Evolutionary conservation across 1,140 invertebrate species (phyloP).

Genomic region (Bombus vancouverensis): DNA sequence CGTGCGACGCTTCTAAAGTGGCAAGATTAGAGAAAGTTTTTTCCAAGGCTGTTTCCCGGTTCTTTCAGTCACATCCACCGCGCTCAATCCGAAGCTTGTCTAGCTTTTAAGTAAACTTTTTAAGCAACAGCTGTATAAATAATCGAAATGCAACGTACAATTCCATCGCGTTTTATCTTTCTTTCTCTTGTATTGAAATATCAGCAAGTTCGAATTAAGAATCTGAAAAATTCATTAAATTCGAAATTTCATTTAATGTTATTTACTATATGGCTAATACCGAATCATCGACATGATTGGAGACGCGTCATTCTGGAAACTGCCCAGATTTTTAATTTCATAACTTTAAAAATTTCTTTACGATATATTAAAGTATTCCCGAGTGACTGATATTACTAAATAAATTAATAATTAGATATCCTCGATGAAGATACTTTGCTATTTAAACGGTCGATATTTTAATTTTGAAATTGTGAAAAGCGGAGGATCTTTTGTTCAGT

Average conservation of each 20-base stretch:
- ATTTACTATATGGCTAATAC: no score
- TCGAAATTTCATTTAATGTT: not conserved
- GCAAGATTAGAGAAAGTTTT: slow-evolving; percentile 1
- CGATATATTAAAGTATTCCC: no score
- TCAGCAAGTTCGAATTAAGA: not conserved
- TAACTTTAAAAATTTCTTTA: no score
- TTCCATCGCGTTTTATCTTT: not conserved
- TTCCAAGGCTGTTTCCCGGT: slow-evolving; percentile 29
- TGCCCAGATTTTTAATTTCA: no score
- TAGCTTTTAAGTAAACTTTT: not conserved
- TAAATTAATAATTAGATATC: not conserved
- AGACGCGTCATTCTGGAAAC: no score
- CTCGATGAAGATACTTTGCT: not conserved
- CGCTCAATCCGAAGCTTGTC: not conserved
- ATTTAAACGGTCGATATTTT: not conserved
- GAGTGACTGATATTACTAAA: not conserved
- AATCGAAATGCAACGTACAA: not conserved
- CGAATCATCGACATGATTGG: no score
- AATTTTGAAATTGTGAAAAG: not conserved
- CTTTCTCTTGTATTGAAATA: not conserved
- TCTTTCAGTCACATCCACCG: not conserved
- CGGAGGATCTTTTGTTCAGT: not conserved
- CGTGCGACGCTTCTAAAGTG: slow-evolving; percentile 16
- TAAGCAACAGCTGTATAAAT: slow-evolving; percentile 2
- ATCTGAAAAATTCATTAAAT: not conserved